Base-by-base conservation (phyloP, 2,113 vertebrate species). In the Abramis brama region DNA sequence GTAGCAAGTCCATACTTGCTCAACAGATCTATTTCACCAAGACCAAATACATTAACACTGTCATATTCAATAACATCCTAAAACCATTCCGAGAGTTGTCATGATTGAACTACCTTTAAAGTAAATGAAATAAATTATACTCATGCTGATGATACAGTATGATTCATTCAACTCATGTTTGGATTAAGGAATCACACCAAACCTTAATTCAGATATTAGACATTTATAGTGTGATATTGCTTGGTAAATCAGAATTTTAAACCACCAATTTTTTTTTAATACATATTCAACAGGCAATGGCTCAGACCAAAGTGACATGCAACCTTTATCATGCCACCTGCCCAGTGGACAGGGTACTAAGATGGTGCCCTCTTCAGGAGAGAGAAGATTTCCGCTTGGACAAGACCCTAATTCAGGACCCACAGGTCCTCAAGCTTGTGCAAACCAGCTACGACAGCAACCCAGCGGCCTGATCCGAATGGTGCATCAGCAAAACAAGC, bases 271-370 rank as follows among this genome's bases (percentile, higher is more conserved):
- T 77, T 11, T n/a, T 79, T 17, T n/a, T 33, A 21, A 66, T 27
- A 19, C 9, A 19, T 47, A 95, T 90, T 94, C 96, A 88, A 79
- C 94, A 86, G 97, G 93, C 91, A 94, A 92, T 30, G 94, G 93
- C 80, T 95, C 96, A 30, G 96, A 96, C n/a, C 95, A 94, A 1
- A 95, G 92, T 90, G 93, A 95, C 84, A 91, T 96, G 10, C 92
- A 95, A 33, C 91, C 96, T 76, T 93, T 93, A 86, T 91, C 96
- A 64, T 96, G 94, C 92, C 96, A 97, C 83, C 89, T 97, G 89
- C 90, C 96, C 0, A 93, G 94, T 15, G 90, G 94, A 0, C 89
- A 96, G 45, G 94, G 91, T 62, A 87, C 95, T 19, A 96, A 97
- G 87, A 95, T 97, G 94, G 94, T 92, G 78, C 91, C 95, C 6